Evolutionary conservation across 2,113 vertebrate species (phyloP).

Genomic region (Solenodon paradoxus): DNA sequence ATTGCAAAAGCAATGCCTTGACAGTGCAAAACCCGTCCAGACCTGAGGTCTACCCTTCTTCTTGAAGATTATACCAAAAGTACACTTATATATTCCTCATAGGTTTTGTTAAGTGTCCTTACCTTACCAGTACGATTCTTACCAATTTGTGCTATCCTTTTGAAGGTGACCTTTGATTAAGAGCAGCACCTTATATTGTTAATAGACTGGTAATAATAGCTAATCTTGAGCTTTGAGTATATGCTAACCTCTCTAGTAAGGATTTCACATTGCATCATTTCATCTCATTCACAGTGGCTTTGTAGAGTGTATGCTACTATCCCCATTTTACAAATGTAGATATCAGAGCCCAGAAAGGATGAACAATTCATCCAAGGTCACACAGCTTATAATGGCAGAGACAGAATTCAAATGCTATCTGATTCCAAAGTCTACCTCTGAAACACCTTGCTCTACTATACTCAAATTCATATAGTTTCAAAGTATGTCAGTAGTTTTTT

Average conservation of each 20-base stretch:
- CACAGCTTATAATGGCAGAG: neutral
- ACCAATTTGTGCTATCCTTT: neutral
- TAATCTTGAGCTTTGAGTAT: neutral
- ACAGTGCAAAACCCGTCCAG: neutral
- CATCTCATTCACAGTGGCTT: neutral
- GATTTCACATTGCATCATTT: neutral
- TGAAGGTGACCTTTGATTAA: too few species aligned
- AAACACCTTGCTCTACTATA: neutral
- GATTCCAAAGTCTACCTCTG: neutral
- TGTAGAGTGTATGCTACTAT: neutral
- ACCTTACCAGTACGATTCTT: neutral
- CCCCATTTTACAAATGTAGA: neutral
- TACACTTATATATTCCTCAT: neutral
- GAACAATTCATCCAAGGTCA: neutral
- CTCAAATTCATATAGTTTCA: constrained; percentile 6
- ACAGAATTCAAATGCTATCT: neutral
- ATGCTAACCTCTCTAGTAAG: neutral
- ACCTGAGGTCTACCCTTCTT: neutral
- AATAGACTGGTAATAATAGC: neutral
- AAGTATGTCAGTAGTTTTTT: constrained; percentile 23
- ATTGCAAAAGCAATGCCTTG: neutral
- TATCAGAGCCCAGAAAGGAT: neutral
- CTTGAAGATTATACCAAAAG: neutral
- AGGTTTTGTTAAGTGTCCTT: neutral
- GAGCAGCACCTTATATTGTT: neutral